Conservation (phyloP, 2,888 invertebrate genomes). For the Melanostoma mellinum region DNA sequence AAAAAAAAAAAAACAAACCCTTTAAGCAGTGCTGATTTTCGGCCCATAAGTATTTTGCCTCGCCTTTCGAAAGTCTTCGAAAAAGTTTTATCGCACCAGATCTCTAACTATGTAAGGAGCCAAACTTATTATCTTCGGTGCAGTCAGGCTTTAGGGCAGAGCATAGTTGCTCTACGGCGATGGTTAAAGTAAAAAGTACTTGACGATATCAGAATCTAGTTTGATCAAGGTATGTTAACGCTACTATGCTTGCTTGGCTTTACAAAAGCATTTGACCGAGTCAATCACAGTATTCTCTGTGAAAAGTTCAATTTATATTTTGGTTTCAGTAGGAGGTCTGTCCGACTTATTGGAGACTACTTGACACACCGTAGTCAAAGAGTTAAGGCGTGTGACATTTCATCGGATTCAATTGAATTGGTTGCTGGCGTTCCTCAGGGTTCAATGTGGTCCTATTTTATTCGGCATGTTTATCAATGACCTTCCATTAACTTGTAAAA, state of each 20-base stretch:
- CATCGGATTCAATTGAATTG: background rate
- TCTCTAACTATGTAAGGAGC: background rate
- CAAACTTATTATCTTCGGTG: background rate
- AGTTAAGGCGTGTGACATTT: background rate
- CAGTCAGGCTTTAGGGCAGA: background rate
- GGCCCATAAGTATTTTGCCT: slow-evolving; percentile 8
- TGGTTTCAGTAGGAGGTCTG: slow-evolving; percentile 10
- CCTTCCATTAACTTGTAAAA: slow-evolving; percentile 4
- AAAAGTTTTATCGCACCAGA: background rate
- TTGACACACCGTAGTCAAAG: background rate
- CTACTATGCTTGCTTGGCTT: slow-evolving; percentile 2
- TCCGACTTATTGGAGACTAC: background rate
- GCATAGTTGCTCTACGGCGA: slow-evolving; percentile 11
- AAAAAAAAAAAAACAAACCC: background rate
- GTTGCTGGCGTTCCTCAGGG: background rate
- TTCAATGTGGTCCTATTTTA: background rate
- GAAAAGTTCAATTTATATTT: slow-evolving; percentile 7
- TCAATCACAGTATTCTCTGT: slow-evolving; percentile 5
- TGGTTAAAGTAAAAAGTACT: slow-evolving; percentile 9
- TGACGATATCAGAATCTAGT: background rate
- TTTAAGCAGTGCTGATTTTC: background rate
- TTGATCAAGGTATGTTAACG: background rate
- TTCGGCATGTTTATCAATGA: slow-evolving; percentile 11
- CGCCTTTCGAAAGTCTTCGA: background rate
- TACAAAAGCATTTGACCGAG: slow-evolving; percentile 6